Evolutionary conservation across 2,113 vertebrate genomes (phyloP), one percentile per base, ranked within the genome.

Genomic region (Psammodynastes pulverulentus): DNA sequence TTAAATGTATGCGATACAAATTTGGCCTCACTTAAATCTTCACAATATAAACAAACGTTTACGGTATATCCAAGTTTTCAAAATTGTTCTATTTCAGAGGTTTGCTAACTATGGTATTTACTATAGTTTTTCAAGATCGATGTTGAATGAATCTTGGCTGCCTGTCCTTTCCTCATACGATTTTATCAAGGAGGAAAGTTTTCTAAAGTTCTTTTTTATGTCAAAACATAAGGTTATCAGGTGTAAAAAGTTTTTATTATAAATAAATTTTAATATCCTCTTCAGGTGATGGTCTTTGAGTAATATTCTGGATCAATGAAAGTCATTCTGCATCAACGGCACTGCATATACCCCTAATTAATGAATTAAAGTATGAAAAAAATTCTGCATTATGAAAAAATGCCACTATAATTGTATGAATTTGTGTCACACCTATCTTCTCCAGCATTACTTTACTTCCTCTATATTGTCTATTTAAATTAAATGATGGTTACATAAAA

Each of bases 281-380:
- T n/a, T 52, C 56, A 46, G 46, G 24, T 84, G 29, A 85, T 58
- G 17, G 29, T 89, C 53, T 29, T 49, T 17, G n/a, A 4, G 17
- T 72, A 72, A 79, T 88, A 43, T 86, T 88, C 10, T 12, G 51
- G 48, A 29, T 29, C 24, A 88, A 46, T 26, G 34, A 67, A 86
- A 86, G 43, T 58, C 19, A 48, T 48, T 93, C 91, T 93, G 95
- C 92, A 93, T 56, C 48, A 84, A 54, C 93, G 45, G 9, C 48
- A 92, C 94, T 92, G 4, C 39, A 29, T 58, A 86, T 91, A 43
- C 21, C 85, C 92, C 88, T 93, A 89, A 94, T 94, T 89, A 92
- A 53, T 39, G 84, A 86, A 88, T 79, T 93, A 92, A 21, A 94
- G 52, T 39, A 92, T 87, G 94, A 45, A 49, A 84, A 84, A 91